These are phyloP conservation scores for Dicrostonyx torquatus DNA, from an alignment of 2,797 vertebrate species.

Conservation along the genomic window DNA sequence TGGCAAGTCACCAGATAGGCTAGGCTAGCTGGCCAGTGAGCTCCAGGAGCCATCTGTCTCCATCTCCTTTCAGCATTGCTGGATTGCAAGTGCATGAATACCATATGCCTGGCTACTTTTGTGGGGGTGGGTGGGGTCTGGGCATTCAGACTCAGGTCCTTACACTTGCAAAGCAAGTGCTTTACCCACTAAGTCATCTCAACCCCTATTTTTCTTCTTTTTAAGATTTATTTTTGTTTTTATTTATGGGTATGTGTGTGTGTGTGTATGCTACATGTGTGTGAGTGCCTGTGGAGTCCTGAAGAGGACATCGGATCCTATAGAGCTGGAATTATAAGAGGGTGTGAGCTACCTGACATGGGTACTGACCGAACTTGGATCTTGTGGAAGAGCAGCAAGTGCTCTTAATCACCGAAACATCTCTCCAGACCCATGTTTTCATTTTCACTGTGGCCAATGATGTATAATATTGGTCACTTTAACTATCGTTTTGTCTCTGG, in stretches of 20 bases:
- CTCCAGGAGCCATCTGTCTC: background rate
- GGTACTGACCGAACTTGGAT: background rate
- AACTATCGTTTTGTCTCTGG: background rate
- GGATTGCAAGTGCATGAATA: background rate
- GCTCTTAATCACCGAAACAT: background rate
- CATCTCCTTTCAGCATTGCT: background rate
- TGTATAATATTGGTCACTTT: background rate
- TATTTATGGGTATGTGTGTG: background rate
- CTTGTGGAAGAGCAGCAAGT: background rate
- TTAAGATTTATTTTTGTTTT: background rate
- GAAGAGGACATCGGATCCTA: background rate
- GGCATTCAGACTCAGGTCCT: background rate
- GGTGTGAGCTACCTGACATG: too few species aligned
- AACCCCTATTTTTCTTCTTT: background rate
- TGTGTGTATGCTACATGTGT: background rate
- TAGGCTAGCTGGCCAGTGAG: background rate
- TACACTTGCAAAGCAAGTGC: background rate
- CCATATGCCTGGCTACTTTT: background rate
- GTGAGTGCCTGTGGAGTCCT: background rate
- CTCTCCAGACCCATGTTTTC: background rate
- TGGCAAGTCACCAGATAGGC: background rate
- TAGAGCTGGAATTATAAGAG: background rate
- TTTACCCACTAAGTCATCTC: background rate
- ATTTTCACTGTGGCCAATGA: slow-evolving; percentile 12
- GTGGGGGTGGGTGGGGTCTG: too few species aligned